These are phyloP conservation scores for Tautogolabrus adspersus DNA, from an alignment of 2,113 vertebrate genomes.

Conservation along the genomic window DNA sequence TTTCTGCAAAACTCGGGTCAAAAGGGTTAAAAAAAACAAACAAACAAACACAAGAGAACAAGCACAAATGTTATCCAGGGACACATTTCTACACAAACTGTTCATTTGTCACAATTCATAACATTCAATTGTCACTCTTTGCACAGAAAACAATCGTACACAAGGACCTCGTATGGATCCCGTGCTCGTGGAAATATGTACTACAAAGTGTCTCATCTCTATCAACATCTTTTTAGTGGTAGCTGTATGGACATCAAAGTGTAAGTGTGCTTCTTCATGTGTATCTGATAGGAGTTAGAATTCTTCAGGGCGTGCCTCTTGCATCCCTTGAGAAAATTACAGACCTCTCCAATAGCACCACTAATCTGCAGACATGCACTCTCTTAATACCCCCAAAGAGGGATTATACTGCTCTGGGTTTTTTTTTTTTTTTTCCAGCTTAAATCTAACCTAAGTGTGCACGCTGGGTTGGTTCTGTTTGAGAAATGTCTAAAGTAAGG, in stretches of 20 bases:
- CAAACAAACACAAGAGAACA: neutral
- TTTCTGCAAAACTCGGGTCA: neutral
- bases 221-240: neutral
- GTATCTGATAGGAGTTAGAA: constrained; percentile 28
- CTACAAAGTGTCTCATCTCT: neutral
- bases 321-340: constrained; percentile 41
- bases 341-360: constrained; percentile 26
- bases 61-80: constrained; percentile 7
- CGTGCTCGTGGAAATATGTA: constrained; percentile 10
- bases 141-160: neutral
- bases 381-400: constrained; percentile 9
- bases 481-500: neutral
- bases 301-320: constrained; percentile 39
- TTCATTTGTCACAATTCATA: neutral
- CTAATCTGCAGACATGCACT: constrained; percentile 45
- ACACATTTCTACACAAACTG: neutral
- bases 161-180: neutral
- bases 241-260: neutral
- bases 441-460: constrained; percentile 20
- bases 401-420: constrained; percentile 7
- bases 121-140: neutral
- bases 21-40: neutral
- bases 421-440: constrained; percentile 3
- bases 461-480: neutral
- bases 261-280: constrained; percentile 29